phyloP scores from a whole-genome alignment of 2,113 vertebrate species.

The Podarcis raffonei region DNA sequence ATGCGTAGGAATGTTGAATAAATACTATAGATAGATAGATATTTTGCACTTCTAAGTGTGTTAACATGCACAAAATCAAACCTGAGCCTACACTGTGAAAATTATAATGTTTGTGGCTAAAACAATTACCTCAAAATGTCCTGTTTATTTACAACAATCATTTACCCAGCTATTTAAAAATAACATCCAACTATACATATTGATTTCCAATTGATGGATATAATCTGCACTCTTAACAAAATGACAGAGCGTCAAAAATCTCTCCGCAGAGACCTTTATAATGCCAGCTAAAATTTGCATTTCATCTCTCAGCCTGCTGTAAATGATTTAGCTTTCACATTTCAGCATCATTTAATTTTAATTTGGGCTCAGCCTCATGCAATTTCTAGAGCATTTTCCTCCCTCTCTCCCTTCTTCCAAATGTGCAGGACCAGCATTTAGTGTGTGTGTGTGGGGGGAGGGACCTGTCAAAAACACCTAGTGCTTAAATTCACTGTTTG shows the following conservation, averaged over 20 bases:
- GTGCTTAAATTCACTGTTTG: conserved; percentile 58
- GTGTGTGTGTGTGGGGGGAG: conserved; percentile 53
- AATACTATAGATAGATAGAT: too few relatives aligned
- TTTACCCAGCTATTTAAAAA: conserved; percentile 67
- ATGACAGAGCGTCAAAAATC: conserved; percentile 63
- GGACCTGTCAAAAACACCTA: conserved; percentile 61
- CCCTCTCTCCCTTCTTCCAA: conserved; percentile 26
- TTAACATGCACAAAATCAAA: background rate
- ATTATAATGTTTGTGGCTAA: conserved; percentile 35
- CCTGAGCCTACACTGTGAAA: background rate
- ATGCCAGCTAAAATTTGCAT: conserved; percentile 64
- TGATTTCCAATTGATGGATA: conserved; percentile 67
- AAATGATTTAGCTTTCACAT: conserved; percentile 57
- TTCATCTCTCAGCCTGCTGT: conserved; percentile 58
- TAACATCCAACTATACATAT: conserved; percentile 57
- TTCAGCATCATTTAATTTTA: conserved; percentile 71
- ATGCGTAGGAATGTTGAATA: background rate
- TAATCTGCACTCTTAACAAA: conserved; percentile 60
- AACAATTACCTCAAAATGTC: conserved; percentile 54
- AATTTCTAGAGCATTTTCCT: conserved; percentile 64
- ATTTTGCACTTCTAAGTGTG: background rate
- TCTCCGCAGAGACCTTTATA: conserved; percentile 62
- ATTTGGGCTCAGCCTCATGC: conserved; percentile 59
- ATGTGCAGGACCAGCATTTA: conserved; percentile 54
- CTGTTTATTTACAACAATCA: conserved; percentile 52